Evolutionary conservation across 1,140 invertebrate species (phyloP).

Genomic region (Trichonephila inaurata): DNA sequence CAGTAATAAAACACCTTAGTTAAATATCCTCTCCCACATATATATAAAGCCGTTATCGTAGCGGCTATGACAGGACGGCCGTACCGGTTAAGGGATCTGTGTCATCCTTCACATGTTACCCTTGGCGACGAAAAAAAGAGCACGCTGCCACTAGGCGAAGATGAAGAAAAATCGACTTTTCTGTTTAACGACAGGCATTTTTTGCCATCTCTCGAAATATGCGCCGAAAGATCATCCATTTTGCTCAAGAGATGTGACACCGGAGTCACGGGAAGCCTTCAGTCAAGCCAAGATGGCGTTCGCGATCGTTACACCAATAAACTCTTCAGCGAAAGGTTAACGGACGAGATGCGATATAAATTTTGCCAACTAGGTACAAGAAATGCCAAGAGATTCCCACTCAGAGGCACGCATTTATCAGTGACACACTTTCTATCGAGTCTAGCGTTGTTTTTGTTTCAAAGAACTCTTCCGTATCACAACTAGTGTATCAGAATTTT

Average conservation of each 20-base stretch:
- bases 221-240: constrained; percentile 74
- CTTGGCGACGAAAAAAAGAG: constrained; percentile 57
- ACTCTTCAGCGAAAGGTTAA: constrained; percentile 71
- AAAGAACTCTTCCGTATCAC: too few relatives aligned
- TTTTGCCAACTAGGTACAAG: constrained; percentile 57
- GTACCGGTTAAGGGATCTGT: constrained; percentile 44
- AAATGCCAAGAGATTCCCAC: neutral
- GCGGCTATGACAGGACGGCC: neutral
- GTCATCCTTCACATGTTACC: constrained; percentile 62
- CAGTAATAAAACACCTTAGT: constrained; percentile 63
- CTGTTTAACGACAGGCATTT: constrained; percentile 75
- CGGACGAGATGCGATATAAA: constrained; percentile 54
- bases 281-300: constrained; percentile 65
- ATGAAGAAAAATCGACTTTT: constrained; percentile 75
- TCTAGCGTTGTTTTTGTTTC: too few relatives aligned
- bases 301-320: constrained; percentile 71
- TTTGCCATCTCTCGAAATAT: constrained; percentile 75
- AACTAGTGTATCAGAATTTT: too few relatives aligned
- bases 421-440: too few relatives aligned
- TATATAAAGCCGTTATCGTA: constrained; percentile 58
- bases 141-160: constrained; percentile 1
- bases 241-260: constrained; percentile 75
- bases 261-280: constrained; percentile 67
- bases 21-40: constrained; percentile 49
- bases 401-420: too few relatives aligned